Evolutionary conservation across 2,888 invertebrate genomes (phyloP).

Genomic region (Philopedon plagiatum): DNA sequence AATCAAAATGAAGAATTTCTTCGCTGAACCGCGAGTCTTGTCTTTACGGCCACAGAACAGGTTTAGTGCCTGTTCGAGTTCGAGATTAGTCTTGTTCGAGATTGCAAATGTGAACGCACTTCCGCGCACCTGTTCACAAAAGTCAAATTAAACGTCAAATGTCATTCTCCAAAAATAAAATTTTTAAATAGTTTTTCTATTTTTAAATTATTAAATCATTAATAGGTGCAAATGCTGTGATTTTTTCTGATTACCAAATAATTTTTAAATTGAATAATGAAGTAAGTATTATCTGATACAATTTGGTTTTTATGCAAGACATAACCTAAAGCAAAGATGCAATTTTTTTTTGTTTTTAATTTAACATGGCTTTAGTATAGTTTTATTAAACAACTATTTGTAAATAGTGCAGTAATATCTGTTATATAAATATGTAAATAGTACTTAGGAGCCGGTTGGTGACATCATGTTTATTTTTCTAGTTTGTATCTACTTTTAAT

Average conservation of each 20-base stretch:
- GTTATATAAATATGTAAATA: slow-evolving; percentile 27
- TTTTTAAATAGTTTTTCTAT: slow-evolving; percentile 25
- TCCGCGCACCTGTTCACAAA: neutral
- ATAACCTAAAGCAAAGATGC: slow-evolving; percentile 30
- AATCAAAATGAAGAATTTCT: too few species aligned
- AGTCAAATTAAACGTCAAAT: slow-evolving; percentile 6
- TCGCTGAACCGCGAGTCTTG: too few species aligned
- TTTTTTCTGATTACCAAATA: neutral
- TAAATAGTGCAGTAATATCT: slow-evolving; percentile 3
- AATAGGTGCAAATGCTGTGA: slow-evolving; percentile 15
- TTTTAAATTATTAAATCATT: slow-evolving; percentile 30
- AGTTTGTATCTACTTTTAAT: too few species aligned
- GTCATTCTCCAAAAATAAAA: neutral
- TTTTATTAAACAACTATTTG: neutral
- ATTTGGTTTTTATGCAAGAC: neutral
- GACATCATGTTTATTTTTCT: slow-evolving; percentile 26
- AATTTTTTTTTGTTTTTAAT: neutral
- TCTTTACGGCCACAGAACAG: too few species aligned
- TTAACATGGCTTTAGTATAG: neutral
- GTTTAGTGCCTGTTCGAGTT: too few species aligned
- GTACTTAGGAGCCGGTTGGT: neutral
- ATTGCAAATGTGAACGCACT: neutral
- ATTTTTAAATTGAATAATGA: slow-evolving; percentile 29
- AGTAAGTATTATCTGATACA: slow-evolving; percentile 19
- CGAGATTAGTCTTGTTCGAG: too few species aligned